Evolutionary conservation across 2,888 invertebrate species (phyloP).

Genomic region (Heliothis peltigera): DNA sequence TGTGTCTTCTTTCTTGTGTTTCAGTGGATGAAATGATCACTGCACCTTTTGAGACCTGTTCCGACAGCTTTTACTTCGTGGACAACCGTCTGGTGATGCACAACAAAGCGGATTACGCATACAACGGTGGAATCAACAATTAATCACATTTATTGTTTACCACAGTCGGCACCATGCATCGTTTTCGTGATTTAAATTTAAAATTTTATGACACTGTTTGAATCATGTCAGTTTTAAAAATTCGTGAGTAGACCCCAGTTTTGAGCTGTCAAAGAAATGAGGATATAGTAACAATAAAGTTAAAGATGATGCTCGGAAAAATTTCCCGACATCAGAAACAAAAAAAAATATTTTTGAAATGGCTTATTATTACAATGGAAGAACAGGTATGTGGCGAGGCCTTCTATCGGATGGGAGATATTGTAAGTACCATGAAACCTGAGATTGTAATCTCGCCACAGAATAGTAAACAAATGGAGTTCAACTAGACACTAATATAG

Average conservation of each 20-base stretch:
- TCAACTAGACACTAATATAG: neutral
- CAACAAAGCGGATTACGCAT: constrained; percentile 99
- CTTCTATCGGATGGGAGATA: neutral
- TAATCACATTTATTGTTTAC: constrained; percentile 57
- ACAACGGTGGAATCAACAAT: constrained; percentile 94
- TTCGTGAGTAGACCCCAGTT: constrained; percentile 31
- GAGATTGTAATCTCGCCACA: neutral
- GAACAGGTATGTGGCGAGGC: neutral
- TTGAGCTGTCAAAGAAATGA: constrained; percentile 10
- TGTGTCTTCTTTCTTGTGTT: constrained; percentile 70
- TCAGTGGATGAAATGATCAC: constrained; percentile 99
- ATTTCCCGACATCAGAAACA: neutral
- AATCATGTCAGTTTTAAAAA: constrained; percentile 46
- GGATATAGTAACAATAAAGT: neutral
- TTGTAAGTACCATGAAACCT: constrained; percentile 5
- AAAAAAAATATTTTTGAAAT: neutral
- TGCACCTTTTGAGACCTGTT: constrained; percentile 98
- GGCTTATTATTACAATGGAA: constrained; percentile 14
- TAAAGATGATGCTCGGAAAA: constrained; percentile 1
- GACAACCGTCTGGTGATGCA: constrained; percentile 99
- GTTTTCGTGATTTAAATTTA: constrained; percentile 50
- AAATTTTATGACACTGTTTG: constrained; percentile 52
- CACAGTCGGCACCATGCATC: constrained; percentile 64
- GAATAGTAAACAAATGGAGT: constrained; percentile 26
- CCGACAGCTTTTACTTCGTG: constrained; percentile 99